Evolutionary conservation across 2,113 vertebrate species (phyloP), one percentile per base, ranked within the genome.

Genomic region (Phoxinus phoxinus): DNA sequence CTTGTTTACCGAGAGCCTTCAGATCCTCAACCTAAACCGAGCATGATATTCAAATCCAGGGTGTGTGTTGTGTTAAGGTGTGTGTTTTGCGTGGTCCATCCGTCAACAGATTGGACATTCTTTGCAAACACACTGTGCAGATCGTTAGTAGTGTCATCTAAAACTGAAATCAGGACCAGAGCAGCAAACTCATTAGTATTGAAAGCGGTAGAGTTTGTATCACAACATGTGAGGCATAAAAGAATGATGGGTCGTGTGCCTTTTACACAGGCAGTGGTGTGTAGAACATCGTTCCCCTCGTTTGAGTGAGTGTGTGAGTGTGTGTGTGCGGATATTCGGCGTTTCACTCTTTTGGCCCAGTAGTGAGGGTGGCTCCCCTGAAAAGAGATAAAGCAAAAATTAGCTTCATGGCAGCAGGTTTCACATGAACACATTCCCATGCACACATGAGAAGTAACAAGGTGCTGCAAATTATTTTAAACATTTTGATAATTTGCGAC

Each of bases 151-250:
- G 93, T 94, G 92, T 93, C 19, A 41, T 46, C 61, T 80, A 37
- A 37, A 44, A 74, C 30, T 56, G 15, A 58, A 73, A 79, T 67
- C 17, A 46, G 46, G 63, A 93, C 88, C 27, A 11, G 92, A 94
- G 92, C 92, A 71, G 37, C 61, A 53, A 84, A 76, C 35, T 85
- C 86, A 84, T 91, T 89, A 84, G 76, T 88, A 89, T 90, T 91
- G 93, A 92, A 94, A 91, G 89, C 90, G 79, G 85, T 89, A 90
- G 86, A 90, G 83, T 93, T 91, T 88, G 90, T 94, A 93, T 93
- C 89, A 90, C 90, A 93, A 93, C 74, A 88, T 92, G 92, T 93
- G 93, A 93, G 94, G 90, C 92, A 90, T 90, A 83, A 88, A 90
- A 86, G 86, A 67, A 81, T 56, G 56, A 44, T 79, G 69, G 81